A percentile compares a stretch with the other conserved stretches of the same genome.
Evolutionary conservation across 2,113 vertebrate species (phyloP).

Genomic region (Diglossa brunneiventris): DNA sequence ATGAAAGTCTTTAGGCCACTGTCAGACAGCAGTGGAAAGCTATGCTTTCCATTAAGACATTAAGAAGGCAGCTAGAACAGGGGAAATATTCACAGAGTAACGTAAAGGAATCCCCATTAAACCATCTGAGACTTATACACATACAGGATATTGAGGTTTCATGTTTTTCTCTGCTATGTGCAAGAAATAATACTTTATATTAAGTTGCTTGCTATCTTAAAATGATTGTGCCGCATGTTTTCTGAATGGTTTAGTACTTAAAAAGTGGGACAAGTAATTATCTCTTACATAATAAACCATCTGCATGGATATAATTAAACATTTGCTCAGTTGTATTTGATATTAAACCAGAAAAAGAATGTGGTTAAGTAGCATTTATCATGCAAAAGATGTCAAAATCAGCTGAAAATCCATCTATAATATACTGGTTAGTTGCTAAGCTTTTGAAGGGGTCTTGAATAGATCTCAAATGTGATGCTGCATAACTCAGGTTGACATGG

Average conservation of each 20-base stretch:
- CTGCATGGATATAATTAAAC: slow-evolving; percentile 68
- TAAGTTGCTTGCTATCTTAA: slow-evolving; percentile 10
- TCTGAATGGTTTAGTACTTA: slow-evolving; percentile 46
- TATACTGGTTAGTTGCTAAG: slow-evolving; percentile 50
- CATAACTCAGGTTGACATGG: slow-evolving; percentile 66
- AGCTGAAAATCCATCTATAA: slow-evolving; percentile 49
- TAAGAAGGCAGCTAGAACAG: background rate
- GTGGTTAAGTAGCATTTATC: slow-evolving; percentile 53
- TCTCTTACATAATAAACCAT: slow-evolving; percentile 70
- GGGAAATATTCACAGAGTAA: background rate
- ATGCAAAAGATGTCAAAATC: slow-evolving; percentile 57
- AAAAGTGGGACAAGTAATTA: slow-evolving; percentile 61
- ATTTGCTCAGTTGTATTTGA: slow-evolving; percentile 41
- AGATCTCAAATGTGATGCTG: slow-evolving; percentile 51
- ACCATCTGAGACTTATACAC: background rate
- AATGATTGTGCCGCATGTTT: slow-evolving; percentile 28
- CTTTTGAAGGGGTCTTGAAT: slow-evolving; percentile 56
- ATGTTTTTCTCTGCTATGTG: background rate
- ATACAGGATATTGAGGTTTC: background rate
- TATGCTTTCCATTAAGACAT: background rate
- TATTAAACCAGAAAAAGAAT: slow-evolving; percentile 56
- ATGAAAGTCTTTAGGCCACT: background rate
- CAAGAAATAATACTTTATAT: slow-evolving; percentile 24
- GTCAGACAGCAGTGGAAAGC: background rate
- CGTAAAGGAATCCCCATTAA: background rate